phyloP scores from a whole-genome alignment of 2,888 invertebrate genomes.

The Gibbula magus region DNA sequence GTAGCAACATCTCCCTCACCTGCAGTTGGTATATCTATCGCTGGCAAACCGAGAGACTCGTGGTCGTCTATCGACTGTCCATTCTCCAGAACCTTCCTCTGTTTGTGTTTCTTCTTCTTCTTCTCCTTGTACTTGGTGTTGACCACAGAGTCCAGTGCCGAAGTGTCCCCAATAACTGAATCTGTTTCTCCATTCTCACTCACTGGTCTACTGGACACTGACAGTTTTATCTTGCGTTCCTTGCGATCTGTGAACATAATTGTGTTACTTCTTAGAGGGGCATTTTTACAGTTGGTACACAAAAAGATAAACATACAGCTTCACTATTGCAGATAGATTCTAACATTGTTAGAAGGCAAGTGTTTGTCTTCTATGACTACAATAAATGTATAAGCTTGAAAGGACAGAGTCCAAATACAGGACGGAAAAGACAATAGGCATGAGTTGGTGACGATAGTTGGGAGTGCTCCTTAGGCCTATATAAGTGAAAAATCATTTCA shows the following conservation, averaged over 20 bases:
- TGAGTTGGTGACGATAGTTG: no score
- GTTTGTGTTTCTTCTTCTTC: constrained; percentile 49
- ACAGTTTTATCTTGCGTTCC: constrained; percentile 58
- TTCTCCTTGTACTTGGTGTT: constrained; percentile 37
- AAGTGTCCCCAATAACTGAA: constrained; percentile 15
- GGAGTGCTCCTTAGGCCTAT: no score
- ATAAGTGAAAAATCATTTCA: no score
- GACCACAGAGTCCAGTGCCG: constrained; percentile 31
- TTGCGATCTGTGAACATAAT: constrained; percentile 41
- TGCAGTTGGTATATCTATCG: constrained; percentile 51
- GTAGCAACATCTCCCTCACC: no score
- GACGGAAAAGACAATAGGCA: no score
- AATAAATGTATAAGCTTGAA: no score
- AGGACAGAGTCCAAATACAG: no score
- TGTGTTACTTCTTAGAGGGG: background rate
- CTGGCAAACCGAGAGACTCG: constrained; percentile 55
- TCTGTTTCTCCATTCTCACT: constrained; percentile 58
- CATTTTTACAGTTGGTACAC: no score
- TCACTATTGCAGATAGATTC: no score
- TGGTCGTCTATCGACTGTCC: constrained; percentile 30
- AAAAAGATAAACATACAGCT: no score
- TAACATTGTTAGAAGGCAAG: no score
- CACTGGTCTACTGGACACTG: constrained; percentile 55
- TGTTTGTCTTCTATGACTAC: no score
- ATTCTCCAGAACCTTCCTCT: constrained; percentile 45